Percentiles rank a stretch among this genome's conserved stretches.
These are phyloP conservation scores for Mesocentrotus franciscanus DNA, from an alignment of 53 echinoderm and acorn worm species.

Conservation along the genomic window DNA sequence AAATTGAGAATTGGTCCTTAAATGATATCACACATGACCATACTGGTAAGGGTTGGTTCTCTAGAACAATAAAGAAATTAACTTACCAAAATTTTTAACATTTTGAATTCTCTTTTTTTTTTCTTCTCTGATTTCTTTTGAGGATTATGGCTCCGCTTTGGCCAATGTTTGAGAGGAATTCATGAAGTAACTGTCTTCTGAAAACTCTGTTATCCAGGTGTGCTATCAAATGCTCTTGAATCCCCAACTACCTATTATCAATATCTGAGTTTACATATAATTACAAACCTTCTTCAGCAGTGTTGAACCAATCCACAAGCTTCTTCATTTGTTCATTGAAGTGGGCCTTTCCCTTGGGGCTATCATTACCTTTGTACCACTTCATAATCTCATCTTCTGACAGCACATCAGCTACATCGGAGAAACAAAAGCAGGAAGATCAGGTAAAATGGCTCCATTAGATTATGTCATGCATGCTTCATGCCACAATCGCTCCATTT, in stretches of 20 bases:
- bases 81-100: too few relatives aligned
- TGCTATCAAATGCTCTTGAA: not conserved
- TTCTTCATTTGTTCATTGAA: slow-evolving; percentile 84
- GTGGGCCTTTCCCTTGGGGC: slow-evolving; percentile 88
- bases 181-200: too few relatives aligned
- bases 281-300: slow-evolving; percentile 93
- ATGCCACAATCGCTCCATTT: not conserved
- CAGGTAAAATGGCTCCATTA: not conserved
- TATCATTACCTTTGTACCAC: slow-evolving; percentile 85
- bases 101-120: too few relatives aligned
- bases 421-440: not conserved
- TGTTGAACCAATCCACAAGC: slow-evolving; percentile 97
- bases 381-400: slow-evolving; percentile 90
- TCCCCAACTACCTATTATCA: not conserved
- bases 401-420: slow-evolving; percentile 81
- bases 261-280: not conserved
- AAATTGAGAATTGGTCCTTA: too few relatives aligned
- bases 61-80: too few relatives aligned
- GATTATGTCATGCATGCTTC: not conserved
- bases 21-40: too few relatives aligned
- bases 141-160: not conserved
- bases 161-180: too few relatives aligned
- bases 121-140: not conserved
- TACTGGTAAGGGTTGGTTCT: too few relatives aligned
- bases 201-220: too few relatives aligned